Conservation (phyloP, 2,113 vertebrate genomes). For the Crocuta crocuta region DNA sequence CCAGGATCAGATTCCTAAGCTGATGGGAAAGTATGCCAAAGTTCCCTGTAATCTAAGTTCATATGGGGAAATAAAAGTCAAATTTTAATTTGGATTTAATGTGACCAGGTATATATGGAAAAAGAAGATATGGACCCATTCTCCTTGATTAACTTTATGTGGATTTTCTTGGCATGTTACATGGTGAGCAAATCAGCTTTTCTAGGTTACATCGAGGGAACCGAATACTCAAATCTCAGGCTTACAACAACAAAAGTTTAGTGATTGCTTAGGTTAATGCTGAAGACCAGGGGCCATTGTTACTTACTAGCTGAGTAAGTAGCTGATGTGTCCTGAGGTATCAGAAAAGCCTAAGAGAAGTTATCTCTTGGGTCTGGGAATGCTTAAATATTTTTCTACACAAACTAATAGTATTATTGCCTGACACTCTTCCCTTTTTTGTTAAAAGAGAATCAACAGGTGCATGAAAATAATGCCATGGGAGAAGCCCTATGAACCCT, state of each 20-base stretch:
- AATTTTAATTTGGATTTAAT: not conserved
- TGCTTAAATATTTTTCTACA: not conserved
- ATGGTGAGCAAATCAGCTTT: not conserved
- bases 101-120: not conserved
- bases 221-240: not conserved
- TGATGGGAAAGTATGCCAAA: not conserved
- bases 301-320: not conserved
- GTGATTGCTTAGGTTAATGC: not conserved
- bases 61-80: not conserved
- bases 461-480: not conserved
- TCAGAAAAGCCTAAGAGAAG: not conserved
- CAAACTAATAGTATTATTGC: not conserved
- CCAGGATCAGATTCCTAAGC: not conserved
- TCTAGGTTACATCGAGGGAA: not conserved
- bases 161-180: not conserved
- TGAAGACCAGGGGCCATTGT: not conserved
- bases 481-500: not conserved
- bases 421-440: not conserved
- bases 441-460: not conserved
- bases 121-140: not conserved
- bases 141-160: not conserved
- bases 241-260: not conserved
- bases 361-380: not conserved
- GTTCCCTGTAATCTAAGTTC: not conserved
- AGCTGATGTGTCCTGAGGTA: not conserved